These are phyloP conservation scores for Corythornis vintsioides DNA, from an alignment of 2,113 vertebrate genomes.

Conservation along the genomic window DNA sequence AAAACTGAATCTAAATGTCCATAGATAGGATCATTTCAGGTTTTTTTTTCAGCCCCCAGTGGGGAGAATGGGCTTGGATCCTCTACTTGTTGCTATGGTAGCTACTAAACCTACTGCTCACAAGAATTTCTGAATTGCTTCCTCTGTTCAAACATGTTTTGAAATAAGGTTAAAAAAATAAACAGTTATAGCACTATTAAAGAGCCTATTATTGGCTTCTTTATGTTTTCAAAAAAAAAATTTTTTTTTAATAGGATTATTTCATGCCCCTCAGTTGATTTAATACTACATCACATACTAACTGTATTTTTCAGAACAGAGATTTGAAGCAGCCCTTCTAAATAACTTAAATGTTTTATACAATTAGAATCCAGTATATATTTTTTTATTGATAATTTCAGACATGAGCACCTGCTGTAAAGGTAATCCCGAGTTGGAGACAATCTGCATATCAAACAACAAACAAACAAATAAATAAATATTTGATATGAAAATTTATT, in stretches of 20 bases:
- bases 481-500: neutral
- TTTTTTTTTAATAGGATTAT: neutral
- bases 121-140: slow-evolving; percentile 33
- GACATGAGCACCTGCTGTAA: slow-evolving; percentile 2
- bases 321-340: slow-evolving; percentile 17
- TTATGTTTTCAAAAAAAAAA: neutral
- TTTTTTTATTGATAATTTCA: slow-evolving; percentile 30
- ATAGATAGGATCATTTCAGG: neutral
- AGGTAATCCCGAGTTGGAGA: neutral
- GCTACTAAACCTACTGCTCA: slow-evolving; percentile 45
- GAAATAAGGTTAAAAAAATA: slow-evolving; percentile 50
- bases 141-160: slow-evolving; percentile 51
- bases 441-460: neutral
- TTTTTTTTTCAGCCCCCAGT: neutral
- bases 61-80: slow-evolving; percentile 7
- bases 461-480: neutral
- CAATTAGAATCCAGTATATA: slow-evolving; percentile 29
- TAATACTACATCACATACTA: neutral
- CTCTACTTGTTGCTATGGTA: slow-evolving; percentile 60
- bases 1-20: neutral
- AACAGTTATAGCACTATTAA: slow-evolving; percentile 40
- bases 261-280: neutral
- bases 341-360: slow-evolving; percentile 51
- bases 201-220: slow-evolving; percentile 26
- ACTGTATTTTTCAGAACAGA: slow-evolving; percentile 8